Evolutionary conservation across 2,797 vertebrate genomes (phyloP), one percentile per base, ranked within the genome.

Genomic region (Gymnopithys bicolor): DNA sequence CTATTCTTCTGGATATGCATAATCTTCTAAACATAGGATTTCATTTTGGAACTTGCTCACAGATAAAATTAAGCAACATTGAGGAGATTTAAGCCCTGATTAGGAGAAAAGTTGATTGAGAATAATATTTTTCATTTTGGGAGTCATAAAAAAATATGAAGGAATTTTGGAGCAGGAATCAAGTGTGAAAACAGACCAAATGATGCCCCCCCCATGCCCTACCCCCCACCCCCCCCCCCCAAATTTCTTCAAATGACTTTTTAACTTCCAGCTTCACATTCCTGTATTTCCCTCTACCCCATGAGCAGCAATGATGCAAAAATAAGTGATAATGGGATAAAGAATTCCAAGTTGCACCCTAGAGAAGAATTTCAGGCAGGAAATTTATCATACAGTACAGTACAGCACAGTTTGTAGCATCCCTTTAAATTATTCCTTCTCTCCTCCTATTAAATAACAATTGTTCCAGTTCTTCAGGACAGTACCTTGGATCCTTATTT

Each of bases 371-470:
- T 39, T 89, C 55, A 75, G 11, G 14, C 4, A 15, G 69, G 24
- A 49, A 88, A 17, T 12, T 48, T 14, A 9, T 48, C 35, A 37
- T 45, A n/a, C 16, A 35, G 70, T 27, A 7, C 0, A 1, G 30
- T 83, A 43, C 22, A 46, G 11, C 33, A 75, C 4, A 43, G 18
- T 78, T 84, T 80, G 9, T 7, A 59, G 16, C 32, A 69, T 30
- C 7, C 19, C 49, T 70, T 77, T 37, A 70, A 87, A 41, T 56
- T 52, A 67, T 41, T 69, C 19, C 1, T 77, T 74, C 12, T 23
- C 8, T 25, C 3, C 1, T 25, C 2, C 0, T 25, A 19, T 19
- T 43, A 68, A 63, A 32, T 24, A 58, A 17, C 4, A 55, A 7
- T 41, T 59, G 6, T 41, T 16, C 5, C 12, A n/a, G 4, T n/a